Conservation (phyloP, 2,797 vertebrate genomes). For the Lophotriccus pileatus region DNA sequence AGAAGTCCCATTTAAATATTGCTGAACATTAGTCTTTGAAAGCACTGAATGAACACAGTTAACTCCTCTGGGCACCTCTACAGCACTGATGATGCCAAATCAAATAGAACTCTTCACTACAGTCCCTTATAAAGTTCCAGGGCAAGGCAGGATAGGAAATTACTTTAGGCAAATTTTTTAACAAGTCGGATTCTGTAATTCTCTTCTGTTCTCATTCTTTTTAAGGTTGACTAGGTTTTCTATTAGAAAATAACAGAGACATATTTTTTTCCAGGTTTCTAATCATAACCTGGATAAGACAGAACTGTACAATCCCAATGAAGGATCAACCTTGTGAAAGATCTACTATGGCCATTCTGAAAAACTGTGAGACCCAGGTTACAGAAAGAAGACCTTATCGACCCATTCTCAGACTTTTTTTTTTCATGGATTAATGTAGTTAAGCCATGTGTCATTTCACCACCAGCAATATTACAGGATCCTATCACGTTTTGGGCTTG, state of each 20-base stretch:
- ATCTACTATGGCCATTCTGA: background rate
- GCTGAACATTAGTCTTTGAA: background rate
- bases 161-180: background rate
- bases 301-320: background rate
- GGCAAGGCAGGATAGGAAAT: background rate
- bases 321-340: background rate
- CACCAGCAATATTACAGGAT: background rate
- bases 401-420: background rate
- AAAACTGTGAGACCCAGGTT: background rate
- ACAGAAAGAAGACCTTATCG: background rate
- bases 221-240: background rate
- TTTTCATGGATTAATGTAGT: background rate
- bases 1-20: background rate
- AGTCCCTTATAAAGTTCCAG: background rate
- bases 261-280: background rate
- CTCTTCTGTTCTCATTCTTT: background rate
- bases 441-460: background rate
- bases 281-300: background rate
- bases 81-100: background rate
- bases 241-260: background rate
- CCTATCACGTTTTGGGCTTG: background rate
- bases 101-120: background rate
- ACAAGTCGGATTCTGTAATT: background rate
- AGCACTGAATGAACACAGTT: background rate
- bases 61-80: background rate